Percentiles rank a stretch among this genome's conserved stretches.
These are phyloP conservation scores for Penaeus monodon DNA, from an alignment of 2,888 invertebrate species.

Conservation along the genomic window DNA sequence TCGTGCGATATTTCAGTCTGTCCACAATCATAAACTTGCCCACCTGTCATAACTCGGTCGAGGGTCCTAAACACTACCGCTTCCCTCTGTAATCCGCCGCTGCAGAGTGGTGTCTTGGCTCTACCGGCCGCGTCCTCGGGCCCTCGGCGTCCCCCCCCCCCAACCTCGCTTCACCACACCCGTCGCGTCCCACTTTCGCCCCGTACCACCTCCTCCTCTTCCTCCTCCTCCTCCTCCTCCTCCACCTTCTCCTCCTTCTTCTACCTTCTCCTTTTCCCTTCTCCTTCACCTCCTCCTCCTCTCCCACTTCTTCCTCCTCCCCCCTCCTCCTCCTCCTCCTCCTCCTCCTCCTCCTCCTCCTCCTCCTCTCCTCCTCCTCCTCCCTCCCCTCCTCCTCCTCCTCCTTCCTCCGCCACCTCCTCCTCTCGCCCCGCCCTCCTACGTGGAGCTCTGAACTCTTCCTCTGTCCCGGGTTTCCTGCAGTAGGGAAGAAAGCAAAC, in stretches of 20 bases:
- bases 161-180: not conserved
- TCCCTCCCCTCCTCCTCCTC: too few relatives aligned
- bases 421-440: conserved; percentile 23
- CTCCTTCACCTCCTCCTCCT: conserved; percentile 2
- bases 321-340: too few relatives aligned
- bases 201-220: not conserved
- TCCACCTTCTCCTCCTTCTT: not conserved
- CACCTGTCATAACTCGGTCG: conserved; percentile 49
- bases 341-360: too few relatives aligned
- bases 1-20: conserved; percentile 55
- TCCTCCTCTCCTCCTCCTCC: too few relatives aligned
- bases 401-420: conserved; percentile 8
- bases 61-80: conserved; percentile 45
- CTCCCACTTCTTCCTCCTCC: too few relatives aligned
- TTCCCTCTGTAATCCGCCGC: conserved; percentile 44
- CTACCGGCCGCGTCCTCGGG: conserved; percentile 2
- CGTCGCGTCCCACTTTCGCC: not conserved
- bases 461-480: conserved; percentile 23
- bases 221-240: conserved; percentile 2
- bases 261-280: conserved; percentile 26
- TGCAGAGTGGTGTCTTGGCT: conserved; percentile 30
- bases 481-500: conserved; percentile 24
- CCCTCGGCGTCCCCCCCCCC: not conserved
- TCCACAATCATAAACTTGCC: conserved; percentile 55
- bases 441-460: conserved; percentile 41